Evolutionary conservation across 2,113 vertebrate species (phyloP).

Genomic region (Eptesicus fuscus): DNA sequence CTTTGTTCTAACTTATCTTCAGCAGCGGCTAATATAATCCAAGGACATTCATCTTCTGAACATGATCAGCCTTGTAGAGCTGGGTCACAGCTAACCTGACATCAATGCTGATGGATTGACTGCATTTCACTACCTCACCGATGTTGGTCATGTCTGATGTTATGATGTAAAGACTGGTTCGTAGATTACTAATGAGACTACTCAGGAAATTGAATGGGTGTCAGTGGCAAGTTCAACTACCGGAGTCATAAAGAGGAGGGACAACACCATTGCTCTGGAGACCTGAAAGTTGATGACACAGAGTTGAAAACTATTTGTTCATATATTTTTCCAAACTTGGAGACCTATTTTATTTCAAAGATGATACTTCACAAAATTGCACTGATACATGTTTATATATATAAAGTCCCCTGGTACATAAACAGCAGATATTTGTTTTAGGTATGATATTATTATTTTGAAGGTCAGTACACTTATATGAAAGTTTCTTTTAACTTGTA

Average conservation of each 20-base stretch:
- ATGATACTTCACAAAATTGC: background rate
- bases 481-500: slow-evolving; percentile 57
- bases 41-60: slow-evolving; percentile 37
- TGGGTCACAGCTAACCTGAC: slow-evolving; percentile 22
- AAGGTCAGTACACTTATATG: slow-evolving; percentile 26
- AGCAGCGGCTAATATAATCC: background rate
- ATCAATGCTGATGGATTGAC: slow-evolving; percentile 27
- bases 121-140: background rate
- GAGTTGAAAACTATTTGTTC: background rate
- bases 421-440: slow-evolving; percentile 30
- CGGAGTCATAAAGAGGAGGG: background rate
- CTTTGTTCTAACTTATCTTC: background rate
- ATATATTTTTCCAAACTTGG: background rate
- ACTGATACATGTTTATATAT: background rate
- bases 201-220: background rate
- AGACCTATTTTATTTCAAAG: background rate
- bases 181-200: slow-evolving; percentile 2
- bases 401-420: background rate
- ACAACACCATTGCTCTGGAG: background rate
- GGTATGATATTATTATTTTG: slow-evolving; percentile 37
- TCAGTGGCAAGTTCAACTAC: background rate
- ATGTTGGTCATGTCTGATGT: background rate
- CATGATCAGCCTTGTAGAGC: background rate
- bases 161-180: background rate
- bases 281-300: background rate